Base-by-base conservation (phyloP, 1,140 invertebrate species). In the Sycophaga agraensis region DNA sequence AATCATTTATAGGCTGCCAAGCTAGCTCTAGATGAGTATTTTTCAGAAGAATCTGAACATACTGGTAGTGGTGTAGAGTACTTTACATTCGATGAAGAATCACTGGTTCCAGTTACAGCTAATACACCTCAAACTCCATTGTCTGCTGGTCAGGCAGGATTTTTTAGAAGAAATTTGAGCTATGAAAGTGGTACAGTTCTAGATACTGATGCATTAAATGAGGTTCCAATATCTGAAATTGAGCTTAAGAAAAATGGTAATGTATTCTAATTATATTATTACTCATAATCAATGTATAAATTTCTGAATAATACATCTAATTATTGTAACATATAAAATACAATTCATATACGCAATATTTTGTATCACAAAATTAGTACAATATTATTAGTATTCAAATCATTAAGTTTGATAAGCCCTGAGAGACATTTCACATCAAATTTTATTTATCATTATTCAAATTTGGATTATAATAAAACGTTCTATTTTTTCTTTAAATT, bases 11-110 rank as follows among this genome's bases (percentile, higher is more conserved):
- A 93, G 91, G 90, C 88, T 65, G 91, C 91, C 46, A 93, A 93
- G 82, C 81, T 93, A 64, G 88, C 93, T 51, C 78, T 94, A 66
- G 91, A 93, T 70, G 91, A 93, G 76, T 90, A 91, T 77, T 94
- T 94, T 74, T 81, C 84, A 51, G 83, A 84, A 19, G 84, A 86
- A 67, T 73, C 80, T 28, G 80, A 86, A 40, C 82, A 83, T 57
- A 76, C 80, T 64, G 75, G 74, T 58, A 71, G 63, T 62, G 69
- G 74, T 53, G 69, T 80, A 46, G 82, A 84, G 54, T 84, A 82
- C 55, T 85, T 82, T 58, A 82, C 76, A 64, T 84, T 83, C 24
- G 80, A 83, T 26, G 82, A 83, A 49, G 78, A 79, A 24, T 56
- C 69, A n/a, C 54, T 62, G 24, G 68, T 68, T 45, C 11, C 66